Evolutionary conservation across 2,888 invertebrate species (phyloP).

Genomic region (Nezara viridula): DNA sequence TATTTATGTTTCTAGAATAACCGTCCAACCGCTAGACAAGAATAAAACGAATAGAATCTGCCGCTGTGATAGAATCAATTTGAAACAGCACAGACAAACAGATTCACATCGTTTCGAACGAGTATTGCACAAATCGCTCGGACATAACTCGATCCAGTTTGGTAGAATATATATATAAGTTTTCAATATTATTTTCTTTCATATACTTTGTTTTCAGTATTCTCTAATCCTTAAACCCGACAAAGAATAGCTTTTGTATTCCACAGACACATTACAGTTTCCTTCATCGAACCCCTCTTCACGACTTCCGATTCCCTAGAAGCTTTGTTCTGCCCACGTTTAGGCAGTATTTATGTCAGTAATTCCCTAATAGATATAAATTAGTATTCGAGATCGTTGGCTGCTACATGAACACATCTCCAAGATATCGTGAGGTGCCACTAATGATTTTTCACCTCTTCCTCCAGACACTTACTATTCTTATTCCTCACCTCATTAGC

Average conservation of each 20-base stretch:
- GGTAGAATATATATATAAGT: too few species aligned
- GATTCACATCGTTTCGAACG: too few species aligned
- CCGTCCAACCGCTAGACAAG: too few species aligned
- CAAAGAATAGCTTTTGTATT: not conserved
- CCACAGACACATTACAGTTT: not conserved
- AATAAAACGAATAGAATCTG: too few species aligned
- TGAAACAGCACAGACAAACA: too few species aligned
- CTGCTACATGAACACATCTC: not conserved
- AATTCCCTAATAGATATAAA: not conserved
- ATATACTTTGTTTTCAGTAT: too few species aligned
- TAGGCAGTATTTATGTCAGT: not conserved
- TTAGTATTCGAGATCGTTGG: not conserved
- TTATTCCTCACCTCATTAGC: not conserved
- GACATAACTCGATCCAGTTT: too few species aligned
- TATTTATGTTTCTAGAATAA: too few species aligned
- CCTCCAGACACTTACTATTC: not conserved
- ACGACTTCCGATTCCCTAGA: not conserved
- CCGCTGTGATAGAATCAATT: too few species aligned
- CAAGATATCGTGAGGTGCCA: not conserved
- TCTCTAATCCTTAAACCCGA: not conserved
- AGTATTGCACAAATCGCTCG: too few species aligned
- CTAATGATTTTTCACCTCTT: not conserved
- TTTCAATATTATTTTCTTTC: too few species aligned
- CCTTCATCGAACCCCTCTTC: not conserved
- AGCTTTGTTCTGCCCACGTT: not conserved